Percentiles rank a stretch among this genome's conserved stretches.
These are phyloP conservation scores for Propithecus coquereli DNA, from an alignment of 2,113 vertebrate genomes.

Conservation along the genomic window DNA sequence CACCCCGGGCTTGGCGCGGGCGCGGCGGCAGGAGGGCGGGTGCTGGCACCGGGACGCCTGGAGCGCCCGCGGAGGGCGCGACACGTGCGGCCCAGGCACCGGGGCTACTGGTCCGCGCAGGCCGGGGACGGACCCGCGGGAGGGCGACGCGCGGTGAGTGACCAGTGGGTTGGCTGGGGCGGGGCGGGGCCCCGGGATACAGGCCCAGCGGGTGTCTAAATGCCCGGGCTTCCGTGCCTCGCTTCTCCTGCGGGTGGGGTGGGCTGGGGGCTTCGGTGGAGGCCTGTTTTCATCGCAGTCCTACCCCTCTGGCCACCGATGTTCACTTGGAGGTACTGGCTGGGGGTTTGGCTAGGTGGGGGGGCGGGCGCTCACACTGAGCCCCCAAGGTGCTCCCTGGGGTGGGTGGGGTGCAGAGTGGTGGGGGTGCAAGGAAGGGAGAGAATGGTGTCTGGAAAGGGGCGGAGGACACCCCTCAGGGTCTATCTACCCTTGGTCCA, in stretches of 20 bases:
- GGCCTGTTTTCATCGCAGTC: accelerated
- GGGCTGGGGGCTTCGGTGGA: accelerated
- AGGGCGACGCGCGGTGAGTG: background rate
- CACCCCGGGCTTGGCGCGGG: background rate
- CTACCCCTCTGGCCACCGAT: background rate
- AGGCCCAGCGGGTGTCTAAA: background rate
- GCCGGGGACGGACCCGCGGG: accelerated
- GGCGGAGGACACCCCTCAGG: background rate
- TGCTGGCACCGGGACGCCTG: accelerated
- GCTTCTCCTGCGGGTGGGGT: too few relatives aligned
- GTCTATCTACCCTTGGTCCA: background rate
- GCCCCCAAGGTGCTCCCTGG: too few relatives aligned
- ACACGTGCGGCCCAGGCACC: background rate
- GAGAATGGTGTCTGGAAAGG: accelerated
- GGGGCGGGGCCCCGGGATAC: accelerated
- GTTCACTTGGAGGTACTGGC: too few relatives aligned
- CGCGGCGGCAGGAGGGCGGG: background rate
- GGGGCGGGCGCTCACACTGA: background rate
- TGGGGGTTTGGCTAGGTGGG: background rate
- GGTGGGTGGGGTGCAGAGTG: accelerated
- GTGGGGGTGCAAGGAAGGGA: accelerated
- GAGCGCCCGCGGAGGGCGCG: background rate
- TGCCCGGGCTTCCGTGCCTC: background rate
- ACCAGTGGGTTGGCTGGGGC: accelerated
- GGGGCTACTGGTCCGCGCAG: accelerated